Base-by-base conservation (phyloP, 2,113 vertebrate species). In the Dicentrarchus labrax region DNA sequence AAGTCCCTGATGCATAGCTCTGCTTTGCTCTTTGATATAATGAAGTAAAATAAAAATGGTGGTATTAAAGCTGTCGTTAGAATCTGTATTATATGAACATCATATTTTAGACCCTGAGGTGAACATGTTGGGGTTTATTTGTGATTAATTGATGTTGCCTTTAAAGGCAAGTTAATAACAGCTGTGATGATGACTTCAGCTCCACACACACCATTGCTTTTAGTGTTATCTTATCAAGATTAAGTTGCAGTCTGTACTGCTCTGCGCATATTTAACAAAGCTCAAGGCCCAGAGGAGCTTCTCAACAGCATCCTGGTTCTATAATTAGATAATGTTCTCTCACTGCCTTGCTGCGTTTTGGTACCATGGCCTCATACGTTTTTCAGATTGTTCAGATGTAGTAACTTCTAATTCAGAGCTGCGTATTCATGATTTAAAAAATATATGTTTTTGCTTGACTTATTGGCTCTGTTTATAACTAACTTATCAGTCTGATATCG, bases 311-410 rank as follows among this genome's bases (percentile, higher is more conserved):
- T 85, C 76, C 80, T 72, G 47, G 17, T 62, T 72, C 85, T 87
- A 84, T 89, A 93, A 92, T 89, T 90, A 85, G 82, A 80, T 50
- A 45, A 61, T 53, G 13, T 76, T 72, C 56, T 84, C 47, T 53
- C 38, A 2, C 36, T 45, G 22, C 59, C 51, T 71, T 3, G 1
- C 21, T 68, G 39, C 39, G n/a, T 57, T 64, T 64, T 48, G 11
- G 41, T 43, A 19, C 30, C 36, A 15, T 12, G 4, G 30, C 38
- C 84, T 84, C 54, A 78, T 75, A 36, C 2, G 68, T 72, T 84
- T 74, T 67, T 73, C 15, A 50, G 30, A 72, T 82, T 45, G 9
- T 83, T 71, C 17, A 21, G 17, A 69, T 76, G 53, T 51, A 10
- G 22, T 45, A 60, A 64, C 48, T 8, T 73, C 30, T 71, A 64